Evolutionary conservation across 2,797 vertebrate species (phyloP).

Genomic region (Mus spretus): DNA sequence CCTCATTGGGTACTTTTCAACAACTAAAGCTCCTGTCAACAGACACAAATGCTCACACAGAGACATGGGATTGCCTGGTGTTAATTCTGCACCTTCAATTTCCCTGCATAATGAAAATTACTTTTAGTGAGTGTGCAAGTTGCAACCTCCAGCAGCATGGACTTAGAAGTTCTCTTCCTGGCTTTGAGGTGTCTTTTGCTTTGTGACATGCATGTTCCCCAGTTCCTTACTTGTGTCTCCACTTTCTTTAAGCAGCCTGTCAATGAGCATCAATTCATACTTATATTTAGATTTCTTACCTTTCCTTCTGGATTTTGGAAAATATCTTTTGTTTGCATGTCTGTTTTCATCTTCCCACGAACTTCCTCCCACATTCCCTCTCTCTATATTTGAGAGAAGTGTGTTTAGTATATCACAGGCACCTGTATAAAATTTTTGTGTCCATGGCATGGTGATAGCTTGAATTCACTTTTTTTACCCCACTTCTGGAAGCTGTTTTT

Average conservation of each 20-base stretch:
- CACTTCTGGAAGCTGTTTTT: background rate
- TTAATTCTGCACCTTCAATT: background rate
- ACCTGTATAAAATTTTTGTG: background rate
- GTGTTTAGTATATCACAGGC: background rate
- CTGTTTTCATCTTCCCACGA: background rate
- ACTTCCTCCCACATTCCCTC: background rate
- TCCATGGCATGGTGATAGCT: accelerated
- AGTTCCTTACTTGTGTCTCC: background rate
- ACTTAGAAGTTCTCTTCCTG: background rate
- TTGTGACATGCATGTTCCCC: background rate
- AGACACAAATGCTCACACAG: background rate
- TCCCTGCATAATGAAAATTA: background rate
- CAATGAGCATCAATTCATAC: background rate
- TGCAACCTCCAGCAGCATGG: background rate
- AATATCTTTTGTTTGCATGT: background rate
- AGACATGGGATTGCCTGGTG: background rate
- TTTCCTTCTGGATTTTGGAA: background rate
- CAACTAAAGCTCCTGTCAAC: background rate
- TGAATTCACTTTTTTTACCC: background rate
- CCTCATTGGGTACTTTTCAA: background rate
- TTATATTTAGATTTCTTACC: background rate
- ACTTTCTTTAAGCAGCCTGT: background rate
- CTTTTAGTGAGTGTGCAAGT: background rate
- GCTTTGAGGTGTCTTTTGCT: background rate
- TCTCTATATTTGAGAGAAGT: background rate